Base-by-base conservation (phyloP, 2,797 vertebrate species). In the Eulemur rubriventer region DNA sequence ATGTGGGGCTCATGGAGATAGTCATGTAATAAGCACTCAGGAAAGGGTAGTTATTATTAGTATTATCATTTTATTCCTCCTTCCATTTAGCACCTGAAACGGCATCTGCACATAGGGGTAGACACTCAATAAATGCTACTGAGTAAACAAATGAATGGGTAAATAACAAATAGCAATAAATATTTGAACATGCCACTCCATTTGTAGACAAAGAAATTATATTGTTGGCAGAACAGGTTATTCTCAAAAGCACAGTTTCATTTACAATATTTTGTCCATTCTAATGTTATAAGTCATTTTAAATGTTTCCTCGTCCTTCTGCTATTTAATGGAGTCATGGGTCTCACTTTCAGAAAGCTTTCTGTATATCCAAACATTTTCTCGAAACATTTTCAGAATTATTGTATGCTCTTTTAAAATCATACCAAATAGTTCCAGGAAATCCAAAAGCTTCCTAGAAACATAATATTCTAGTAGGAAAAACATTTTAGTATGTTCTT, bases 361-460 rank as follows among this genome's bases (percentile, higher is more conserved):
- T 86, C 41, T 61, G 9, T 83, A 26, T 95, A 65, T 86, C 65
- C 38, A 76, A 69, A 87, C 52, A 89, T 89, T 97, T 85, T 52
- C 24, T 65, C 70, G 7, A 76, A 67, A 87, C 52, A 89, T 59
- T 26, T 59, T 94, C 33, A 80, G 80, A 95, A 78, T 73, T 87
- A 94, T 16, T 67, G 41, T 82, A 75, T 38, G 46, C 28, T 91
- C 46, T 85, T 96, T 84, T 46, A 38, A 52, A 87, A 95, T 96
- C 72, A 85, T 63, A 84, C 61, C 75, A 61, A 79, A 92, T 35
- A 93, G 35, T 94, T 89, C 48, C 88, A 94, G 93, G 43, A 98
- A 96, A 89, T 59, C 48, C 43, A 35, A 41, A 85, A n/a, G 7
- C 95, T 96, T 95, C 67, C 75, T 94, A 46, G 84, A 94, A 85